Conservation (phyloP, 2,797 vertebrate species). For the Lagodon rhomboides region DNA sequence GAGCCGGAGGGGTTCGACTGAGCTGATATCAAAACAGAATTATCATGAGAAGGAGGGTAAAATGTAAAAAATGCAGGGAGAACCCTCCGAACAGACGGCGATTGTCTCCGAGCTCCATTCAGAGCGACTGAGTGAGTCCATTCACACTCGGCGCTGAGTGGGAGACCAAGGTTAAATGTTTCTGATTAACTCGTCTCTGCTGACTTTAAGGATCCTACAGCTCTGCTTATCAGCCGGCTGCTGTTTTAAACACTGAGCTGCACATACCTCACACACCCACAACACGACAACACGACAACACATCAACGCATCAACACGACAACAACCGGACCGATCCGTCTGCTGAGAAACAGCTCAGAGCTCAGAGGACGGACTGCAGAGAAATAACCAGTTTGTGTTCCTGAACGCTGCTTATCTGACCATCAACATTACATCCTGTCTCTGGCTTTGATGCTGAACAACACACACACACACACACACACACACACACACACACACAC, state of each 20-base stretch:
- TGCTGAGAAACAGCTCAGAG: no score
- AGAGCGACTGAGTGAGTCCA: conserved; percentile 44
- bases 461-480: conserved; percentile 41
- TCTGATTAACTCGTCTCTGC: conserved; percentile 59
- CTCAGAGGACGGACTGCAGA: not conserved
- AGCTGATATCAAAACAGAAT: conserved; percentile 1
- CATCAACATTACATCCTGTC: conserved; percentile 77
- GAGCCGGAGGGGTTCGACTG: not conserved
- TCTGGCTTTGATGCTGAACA: conserved; percentile 53
- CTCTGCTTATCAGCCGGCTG: conserved; percentile 44
- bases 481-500: conserved; percentile 30
- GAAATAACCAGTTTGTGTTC: conserved; percentile 20
- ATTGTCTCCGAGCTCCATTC: conserved; percentile 43
- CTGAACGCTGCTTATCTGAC: conserved; percentile 56
- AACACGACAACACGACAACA: not conserved
- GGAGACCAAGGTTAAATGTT: conserved; percentile 44
- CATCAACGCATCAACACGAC: not conserved
- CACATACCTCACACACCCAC: conserved; percentile 44
- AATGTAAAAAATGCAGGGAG: conserved; percentile 32
- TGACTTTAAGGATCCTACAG: conserved; percentile 36
- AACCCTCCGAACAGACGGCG: conserved; percentile 1
- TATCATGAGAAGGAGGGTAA: conserved; percentile 34
- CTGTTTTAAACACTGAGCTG: conserved; percentile 54
- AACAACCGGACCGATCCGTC: not conserved
- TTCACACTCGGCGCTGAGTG: conserved; percentile 40